Base-by-base conservation (phyloP, 2,797 vertebrate species). In the Gallirallus australis region DNA sequence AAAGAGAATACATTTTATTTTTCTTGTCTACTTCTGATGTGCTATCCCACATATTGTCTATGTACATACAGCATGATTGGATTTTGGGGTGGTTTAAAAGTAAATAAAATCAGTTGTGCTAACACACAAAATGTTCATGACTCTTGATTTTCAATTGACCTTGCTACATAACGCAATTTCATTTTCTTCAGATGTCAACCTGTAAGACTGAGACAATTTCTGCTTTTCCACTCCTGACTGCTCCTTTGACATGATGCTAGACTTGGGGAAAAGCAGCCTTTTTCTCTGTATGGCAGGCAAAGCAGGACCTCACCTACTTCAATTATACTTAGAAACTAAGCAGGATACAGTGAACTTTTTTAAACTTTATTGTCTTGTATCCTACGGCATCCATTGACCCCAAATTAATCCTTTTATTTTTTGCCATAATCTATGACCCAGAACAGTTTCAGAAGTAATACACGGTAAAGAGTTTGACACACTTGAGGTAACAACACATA, bases 51-150 rank as follows among this genome's bases (percentile, higher is more conserved):
- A 88, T 93, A 96, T 93, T 86, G 70, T 69, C 31, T 53, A 52
- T 95, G 95, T 96, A 93, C 80, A 89, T 87, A 95, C 31, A 87
- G 83, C 94, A 94, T 95, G 91, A 81, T 15, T 68, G 82, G 63
- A 82, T 87, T 88, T 93, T 77, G 71, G 76, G 83, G 52, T 80
- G 82, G 76, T 92, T 88, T 93, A 45, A 94, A 96, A 96, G 96
- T 96, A 97, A 95, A 95, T 63, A 92, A 86, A 86, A 86, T 78
- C 71, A 15, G 33, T 93, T 97, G 93, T 94, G 93, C 69, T 96
- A 93, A 91, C n/a, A 35, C 16, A 23, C 0, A 0, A 39, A 33
- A 24, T n/a, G 60, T 11, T 68, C 48, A 8, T 6, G 75, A 54
- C 50, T 84, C 37, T 53, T 95, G 56, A 80, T 86, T 94, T 78